phyloP scores from a whole-genome alignment of 2,888 invertebrate species.

The Heteromyza rotundicornis region DNA sequence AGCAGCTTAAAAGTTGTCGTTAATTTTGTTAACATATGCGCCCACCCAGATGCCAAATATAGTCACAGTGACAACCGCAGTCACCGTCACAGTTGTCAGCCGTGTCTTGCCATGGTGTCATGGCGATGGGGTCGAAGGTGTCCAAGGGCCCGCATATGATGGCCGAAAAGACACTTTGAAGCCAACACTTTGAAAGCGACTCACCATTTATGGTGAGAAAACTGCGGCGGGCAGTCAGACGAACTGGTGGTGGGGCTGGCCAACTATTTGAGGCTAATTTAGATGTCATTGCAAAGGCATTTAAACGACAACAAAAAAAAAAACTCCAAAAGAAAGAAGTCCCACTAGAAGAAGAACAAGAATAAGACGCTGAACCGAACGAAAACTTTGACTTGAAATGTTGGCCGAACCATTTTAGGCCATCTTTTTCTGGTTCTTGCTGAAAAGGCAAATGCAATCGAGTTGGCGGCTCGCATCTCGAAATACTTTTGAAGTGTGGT shows the following conservation, averaged over 20 bases:
- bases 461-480: neutral
- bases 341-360: neutral
- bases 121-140: neutral
- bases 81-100: neutral
- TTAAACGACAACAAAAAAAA: neutral
- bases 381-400: neutral
- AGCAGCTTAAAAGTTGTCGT: neutral
- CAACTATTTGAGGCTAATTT: neutral
- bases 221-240: neutral
- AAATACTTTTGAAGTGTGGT: neutral
- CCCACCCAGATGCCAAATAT: slow-evolving; percentile 1
- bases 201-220: neutral
- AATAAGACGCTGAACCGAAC: neutral
- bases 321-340: neutral
- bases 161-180: neutral
- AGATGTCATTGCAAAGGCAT: too few species aligned
- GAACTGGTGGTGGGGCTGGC: neutral
- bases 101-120: neutral
- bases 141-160: neutral
- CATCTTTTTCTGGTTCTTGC: too few species aligned
- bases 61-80: neutral
- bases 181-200: neutral
- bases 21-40: neutral
- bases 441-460: too few species aligned
- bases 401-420: neutral